Conservation (phyloP, 2,797 vertebrate genomes). For the Phaenicophaeus curvirostris region DNA sequence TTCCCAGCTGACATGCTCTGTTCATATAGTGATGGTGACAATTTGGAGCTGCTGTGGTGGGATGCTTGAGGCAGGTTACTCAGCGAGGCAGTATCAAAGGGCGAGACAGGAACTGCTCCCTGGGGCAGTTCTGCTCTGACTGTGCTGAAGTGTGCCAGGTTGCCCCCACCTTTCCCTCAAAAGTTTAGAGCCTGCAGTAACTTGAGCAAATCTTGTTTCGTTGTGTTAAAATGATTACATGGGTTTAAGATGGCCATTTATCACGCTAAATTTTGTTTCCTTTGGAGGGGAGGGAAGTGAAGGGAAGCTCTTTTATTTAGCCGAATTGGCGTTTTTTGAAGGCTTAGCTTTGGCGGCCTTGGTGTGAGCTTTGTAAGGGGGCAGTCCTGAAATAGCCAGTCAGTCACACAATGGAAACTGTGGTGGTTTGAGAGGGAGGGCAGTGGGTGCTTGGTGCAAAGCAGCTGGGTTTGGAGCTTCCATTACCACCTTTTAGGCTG, state of each 20-base stretch:
- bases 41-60: neutral
- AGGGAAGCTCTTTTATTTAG: neutral
- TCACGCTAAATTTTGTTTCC: slow-evolving; percentile 20
- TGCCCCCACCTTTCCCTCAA: accelerated
- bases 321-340: neutral
- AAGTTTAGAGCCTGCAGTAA: slow-evolving; percentile 51
- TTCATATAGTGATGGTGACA: neutral
- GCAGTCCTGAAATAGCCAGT: accelerated
- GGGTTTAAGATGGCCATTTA: slow-evolving; percentile 46
- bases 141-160: neutral
- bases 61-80: neutral
- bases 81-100: neutral
- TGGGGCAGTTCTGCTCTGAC: neutral
- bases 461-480: neutral
- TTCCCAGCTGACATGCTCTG: neutral
- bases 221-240: slow-evolving; percentile 31
- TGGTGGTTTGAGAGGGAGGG: neutral
- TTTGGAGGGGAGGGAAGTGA: neutral
- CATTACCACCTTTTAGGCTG: accelerated
- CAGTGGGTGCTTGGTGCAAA: neutral
- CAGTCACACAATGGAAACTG: accelerated
- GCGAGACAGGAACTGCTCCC: neutral
- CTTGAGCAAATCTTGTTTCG: slow-evolving; percentile 29
- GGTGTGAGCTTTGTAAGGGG: neutral
- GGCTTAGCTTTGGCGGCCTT: neutral